Evolutionary conservation across 2,888 invertebrate species (phyloP).

Genomic region (Leptopilina myrica): DNA sequence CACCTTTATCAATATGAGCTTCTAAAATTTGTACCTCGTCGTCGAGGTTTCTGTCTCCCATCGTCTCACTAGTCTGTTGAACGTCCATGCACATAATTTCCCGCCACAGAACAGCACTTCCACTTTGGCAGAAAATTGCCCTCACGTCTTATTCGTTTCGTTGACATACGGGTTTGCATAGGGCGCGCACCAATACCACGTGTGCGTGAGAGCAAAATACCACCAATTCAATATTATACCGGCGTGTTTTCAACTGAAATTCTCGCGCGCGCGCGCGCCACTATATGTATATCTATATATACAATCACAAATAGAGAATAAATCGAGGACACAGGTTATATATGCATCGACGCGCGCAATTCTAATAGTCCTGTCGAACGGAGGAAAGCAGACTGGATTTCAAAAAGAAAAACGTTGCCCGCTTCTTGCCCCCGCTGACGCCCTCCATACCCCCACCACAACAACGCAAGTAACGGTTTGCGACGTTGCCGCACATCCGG

Average conservation of each 20-base stretch:
- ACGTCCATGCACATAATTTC: conserved; percentile 76
- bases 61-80: conserved; percentile 71
- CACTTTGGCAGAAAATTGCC: conserved; percentile 62
- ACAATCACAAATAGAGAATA: too few relatives aligned
- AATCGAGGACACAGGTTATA: conserved; percentile 39
- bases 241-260: conserved; percentile 41
- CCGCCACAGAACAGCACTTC: conserved; percentile 60
- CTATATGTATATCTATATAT: too few relatives aligned
- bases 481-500: conserved; percentile 76
- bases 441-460: conserved; percentile 49
- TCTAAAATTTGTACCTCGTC: conserved; percentile 74
- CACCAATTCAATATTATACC: neutral
- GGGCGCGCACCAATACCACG: conserved; percentile 23
- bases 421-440: conserved; percentile 64
- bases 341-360: conserved; percentile 7
- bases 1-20: conserved; percentile 70
- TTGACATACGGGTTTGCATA: conserved; percentile 65
- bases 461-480: conserved; percentile 73
- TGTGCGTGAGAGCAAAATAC: conserved; percentile 44
- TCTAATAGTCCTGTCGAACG: conserved; percentile 38
- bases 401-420: conserved; percentile 75
- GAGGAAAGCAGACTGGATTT: conserved; percentile 63
- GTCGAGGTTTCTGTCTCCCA: conserved; percentile 72
- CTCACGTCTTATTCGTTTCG: conserved; percentile 57
- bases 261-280: conserved; percentile 6